Conservation (phyloP, 2,797 vertebrate genomes). For the Yasuhikotakia modesta region DNA sequence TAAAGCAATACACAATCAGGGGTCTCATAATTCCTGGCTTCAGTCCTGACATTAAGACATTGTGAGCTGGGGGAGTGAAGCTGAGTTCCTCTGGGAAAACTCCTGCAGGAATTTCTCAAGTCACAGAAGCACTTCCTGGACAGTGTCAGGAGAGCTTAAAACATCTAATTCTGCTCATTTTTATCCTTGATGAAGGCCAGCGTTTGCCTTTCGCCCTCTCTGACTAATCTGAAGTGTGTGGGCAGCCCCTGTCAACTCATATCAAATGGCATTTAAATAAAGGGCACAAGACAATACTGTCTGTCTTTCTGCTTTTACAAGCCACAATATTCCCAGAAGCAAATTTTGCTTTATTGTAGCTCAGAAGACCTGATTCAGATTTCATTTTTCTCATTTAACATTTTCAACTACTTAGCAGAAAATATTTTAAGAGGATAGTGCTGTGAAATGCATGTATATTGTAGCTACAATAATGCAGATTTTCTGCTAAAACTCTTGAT, state of each 20-base stretch:
- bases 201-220: slow-evolving; percentile 35
- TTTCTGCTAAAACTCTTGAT: too few species aligned
- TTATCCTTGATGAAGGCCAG: slow-evolving; percentile 35
- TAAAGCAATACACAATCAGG: not conserved
- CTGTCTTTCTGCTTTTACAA: not conserved
- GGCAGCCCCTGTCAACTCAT: slow-evolving; percentile 27
- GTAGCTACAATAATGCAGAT: too few species aligned
- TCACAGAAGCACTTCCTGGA: slow-evolving; percentile 54
- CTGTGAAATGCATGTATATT: too few species aligned
- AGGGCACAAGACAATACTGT: not conserved
- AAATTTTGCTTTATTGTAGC: too few species aligned
- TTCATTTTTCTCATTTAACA: too few species aligned
- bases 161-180: slow-evolving; percentile 36
- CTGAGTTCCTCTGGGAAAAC: slow-evolving; percentile 58
- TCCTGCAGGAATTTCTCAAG: slow-evolving; percentile 53
- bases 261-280: slow-evolving; percentile 27
- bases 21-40: not conserved
- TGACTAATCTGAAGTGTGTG: slow-evolving; percentile 27
- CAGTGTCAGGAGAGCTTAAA: slow-evolving; percentile 52
- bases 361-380: too few species aligned
- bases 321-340: too few species aligned
- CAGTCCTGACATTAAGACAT: not conserved
- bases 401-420: too few species aligned
- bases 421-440: too few species aligned
- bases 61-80: not conserved